Percentiles rank a stretch among this genome's conserved stretches.
These are phyloP conservation scores for Catagonus wagneri DNA, from an alignment of 2,113 vertebrate species.

Conservation along the genomic window DNA sequence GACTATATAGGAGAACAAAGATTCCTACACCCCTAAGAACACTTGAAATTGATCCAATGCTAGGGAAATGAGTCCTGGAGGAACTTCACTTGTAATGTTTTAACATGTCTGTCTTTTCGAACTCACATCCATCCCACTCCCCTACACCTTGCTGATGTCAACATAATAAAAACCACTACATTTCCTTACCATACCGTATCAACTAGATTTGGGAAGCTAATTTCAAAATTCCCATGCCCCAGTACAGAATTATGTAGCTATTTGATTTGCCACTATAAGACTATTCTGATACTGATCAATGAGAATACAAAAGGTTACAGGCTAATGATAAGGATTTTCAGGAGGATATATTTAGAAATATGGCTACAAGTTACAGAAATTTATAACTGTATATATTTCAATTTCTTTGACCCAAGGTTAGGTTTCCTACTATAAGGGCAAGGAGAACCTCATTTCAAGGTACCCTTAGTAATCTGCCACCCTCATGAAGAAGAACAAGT, in stretches of 20 bases:
- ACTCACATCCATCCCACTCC: background rate
- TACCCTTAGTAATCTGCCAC: background rate
- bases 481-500: constrained; percentile 49
- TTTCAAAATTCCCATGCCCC: constrained; percentile 17
- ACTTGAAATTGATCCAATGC: background rate
- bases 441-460: constrained; percentile 32
- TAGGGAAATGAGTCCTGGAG: constrained; percentile 32
- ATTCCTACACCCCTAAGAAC: constrained; percentile 37
- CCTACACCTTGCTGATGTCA: constrained; percentile 13
- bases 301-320: constrained; percentile 13
- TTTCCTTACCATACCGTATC: constrained; percentile 25
- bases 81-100: constrained; percentile 6
- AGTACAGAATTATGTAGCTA: constrained; percentile 17
- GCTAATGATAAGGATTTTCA: constrained; percentile 31
- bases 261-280: constrained; percentile 3
- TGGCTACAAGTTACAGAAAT: background rate
- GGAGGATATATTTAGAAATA: constrained; percentile 16
- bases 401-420: constrained; percentile 15
- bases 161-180: constrained; percentile 36
- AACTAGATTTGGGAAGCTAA: constrained; percentile 30
- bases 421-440: constrained; percentile 33
- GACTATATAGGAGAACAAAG: background rate
- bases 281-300: background rate
- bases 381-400: constrained; percentile 23
- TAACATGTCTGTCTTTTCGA: constrained; percentile 39